These are phyloP conservation scores for Porites lutea DNA, from an alignment of 64 coral and sea anemone genomes.

Conservation along the genomic window DNA sequence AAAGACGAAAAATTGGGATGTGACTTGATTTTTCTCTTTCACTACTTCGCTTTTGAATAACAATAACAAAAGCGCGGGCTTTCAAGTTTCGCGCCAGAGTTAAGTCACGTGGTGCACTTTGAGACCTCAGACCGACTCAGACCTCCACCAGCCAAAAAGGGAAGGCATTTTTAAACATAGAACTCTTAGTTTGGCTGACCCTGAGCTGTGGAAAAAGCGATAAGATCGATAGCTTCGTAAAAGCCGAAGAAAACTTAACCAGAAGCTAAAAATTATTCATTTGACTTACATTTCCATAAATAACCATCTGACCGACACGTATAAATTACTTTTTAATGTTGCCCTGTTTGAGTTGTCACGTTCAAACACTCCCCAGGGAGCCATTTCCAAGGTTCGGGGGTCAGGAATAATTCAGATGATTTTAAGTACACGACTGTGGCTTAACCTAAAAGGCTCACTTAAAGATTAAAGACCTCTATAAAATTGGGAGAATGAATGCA, in stretches of 20 bases:
- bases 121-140: not conserved
- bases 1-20: not conserved
- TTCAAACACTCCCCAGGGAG: not conserved
- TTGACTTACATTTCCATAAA: constrained; percentile 14
- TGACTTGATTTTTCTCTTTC: not conserved
- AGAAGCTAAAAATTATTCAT: constrained; percentile 5
- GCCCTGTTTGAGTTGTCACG: not conserved
- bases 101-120: constrained; percentile 46
- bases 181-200: too few relatives aligned
- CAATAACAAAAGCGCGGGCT: constrained; percentile 67
- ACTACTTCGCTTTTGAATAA: not conserved
- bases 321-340: not conserved
- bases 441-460: too few relatives aligned
- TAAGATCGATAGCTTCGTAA: not conserved
- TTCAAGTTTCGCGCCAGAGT: constrained; percentile 82
- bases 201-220: not conserved
- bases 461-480: too few relatives aligned
- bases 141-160: not conserved
- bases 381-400: too few relatives aligned
- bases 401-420: too few relatives aligned
- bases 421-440: too few relatives aligned
- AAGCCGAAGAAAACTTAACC: not conserved
- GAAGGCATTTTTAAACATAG: not conserved
- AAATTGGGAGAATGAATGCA: too few relatives aligned
- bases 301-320: not conserved